Percentiles rank a stretch among this genome's conserved stretches.
phyloP scores from a whole-genome alignment of 2,888 invertebrate species.

The Lasiommata megera region DNA sequence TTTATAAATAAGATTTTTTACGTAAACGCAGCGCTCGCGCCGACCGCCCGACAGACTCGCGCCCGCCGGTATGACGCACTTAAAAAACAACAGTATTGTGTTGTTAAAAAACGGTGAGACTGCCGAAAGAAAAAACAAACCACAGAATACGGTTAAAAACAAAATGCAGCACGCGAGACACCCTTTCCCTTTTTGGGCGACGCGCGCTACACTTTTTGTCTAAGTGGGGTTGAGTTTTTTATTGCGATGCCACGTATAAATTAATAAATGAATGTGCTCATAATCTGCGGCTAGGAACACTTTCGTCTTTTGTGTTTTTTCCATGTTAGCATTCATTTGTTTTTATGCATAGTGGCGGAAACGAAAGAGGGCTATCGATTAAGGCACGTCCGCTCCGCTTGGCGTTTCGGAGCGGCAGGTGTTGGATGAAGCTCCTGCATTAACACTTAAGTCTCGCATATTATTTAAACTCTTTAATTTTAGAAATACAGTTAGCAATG shows the following conservation, averaged over 20 bases:
- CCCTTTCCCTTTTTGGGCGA: slow-evolving; percentile 80
- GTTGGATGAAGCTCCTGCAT: slow-evolving; percentile 45
- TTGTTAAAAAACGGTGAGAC: slow-evolving; percentile 79
- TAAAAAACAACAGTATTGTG: slow-evolving; percentile 77
- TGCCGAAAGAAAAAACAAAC: slow-evolving; percentile 79
- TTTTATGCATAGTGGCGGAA: slow-evolving; percentile 72
- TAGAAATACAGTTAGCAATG: too few species aligned
- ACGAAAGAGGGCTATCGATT: slow-evolving; percentile 67
- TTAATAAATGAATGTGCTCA: slow-evolving; percentile 80
- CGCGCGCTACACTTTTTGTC: slow-evolving; percentile 75
- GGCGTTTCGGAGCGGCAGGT: slow-evolving; percentile 57
- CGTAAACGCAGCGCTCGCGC: slow-evolving; percentile 67
- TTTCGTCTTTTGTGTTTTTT: slow-evolving; percentile 76
- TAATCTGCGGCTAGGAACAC: slow-evolving; percentile 78
- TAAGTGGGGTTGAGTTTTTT: slow-evolving; percentile 76
- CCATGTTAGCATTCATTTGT: slow-evolving; percentile 69
- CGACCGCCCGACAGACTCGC: slow-evolving; percentile 60
- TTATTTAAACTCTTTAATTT: background rate
- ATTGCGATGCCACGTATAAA: slow-evolving; percentile 76
- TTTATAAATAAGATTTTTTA: slow-evolving; percentile 71
- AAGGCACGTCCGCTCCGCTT: slow-evolving; percentile 45
- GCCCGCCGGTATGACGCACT: slow-evolving; percentile 72
- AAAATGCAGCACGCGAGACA: slow-evolving; percentile 79
- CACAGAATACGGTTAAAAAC: slow-evolving; percentile 77
- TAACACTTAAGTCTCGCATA: slow-evolving; percentile 3